Conservation (phyloP, 2,797 vertebrate species). For the Sebastolobus alascanus region DNA sequence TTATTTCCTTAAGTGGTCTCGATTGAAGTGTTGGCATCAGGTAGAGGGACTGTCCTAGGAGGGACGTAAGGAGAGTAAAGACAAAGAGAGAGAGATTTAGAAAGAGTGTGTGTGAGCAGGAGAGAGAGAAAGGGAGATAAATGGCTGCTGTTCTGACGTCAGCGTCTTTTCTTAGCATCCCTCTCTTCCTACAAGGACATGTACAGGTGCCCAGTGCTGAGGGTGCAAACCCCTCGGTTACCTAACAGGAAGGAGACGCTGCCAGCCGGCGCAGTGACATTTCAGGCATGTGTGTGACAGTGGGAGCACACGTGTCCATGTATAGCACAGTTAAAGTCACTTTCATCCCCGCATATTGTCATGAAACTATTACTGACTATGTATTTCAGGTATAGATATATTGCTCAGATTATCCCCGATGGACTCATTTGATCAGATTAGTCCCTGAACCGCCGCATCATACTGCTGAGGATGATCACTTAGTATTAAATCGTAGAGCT, state of each 20-base stretch:
- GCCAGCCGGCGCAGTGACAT: conserved; percentile 14
- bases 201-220: conserved; percentile 54
- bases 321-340: conserved; percentile 21
- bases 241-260: conserved; percentile 30
- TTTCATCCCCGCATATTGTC: background rate
- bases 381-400: background rate
- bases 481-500: conserved; percentile 11
- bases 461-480: conserved; percentile 16
- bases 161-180: conserved; percentile 64
- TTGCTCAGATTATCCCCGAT: conserved; percentile 1
- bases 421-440: conserved; percentile 29
- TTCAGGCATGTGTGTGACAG: conserved; percentile 4
- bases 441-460: conserved; percentile 14
- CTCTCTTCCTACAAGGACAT: conserved; percentile 63
- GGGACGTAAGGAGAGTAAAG: conserved; percentile 34
- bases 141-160: conserved; percentile 47
- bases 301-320: background rate
- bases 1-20: conserved; percentile 75
- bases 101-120: background rate
- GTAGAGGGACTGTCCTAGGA: conserved; percentile 59
- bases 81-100: background rate
- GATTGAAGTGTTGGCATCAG: conserved; percentile 65
- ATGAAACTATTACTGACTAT: background rate
- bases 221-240: conserved; percentile 49
- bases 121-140: conserved; percentile 15